Percentiles rank a stretch among this genome's conserved stretches.
phyloP scores from a whole-genome alignment of 2,113 vertebrate genomes.

The mouse (Mus musculus) region GRCm39 chrX:58499001-58499500 shows the following conservation, averaged over 20 bases:
- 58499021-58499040: not conserved
- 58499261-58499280: constrained; percentile 52
- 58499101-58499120: constrained; percentile 22
- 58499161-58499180: constrained; percentile 59
- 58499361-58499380: constrained; percentile 62
- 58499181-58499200: constrained; percentile 68
- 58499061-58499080: not conserved
- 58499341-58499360: constrained; percentile 52
- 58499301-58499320: constrained; percentile 69
- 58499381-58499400: constrained; percentile 60
- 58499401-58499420: not conserved
- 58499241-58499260: constrained; percentile 73
- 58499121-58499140: constrained; percentile 50
- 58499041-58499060: constrained; percentile 3
- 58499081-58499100: not conserved
- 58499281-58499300: constrained; percentile 64
- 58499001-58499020: not conserved
- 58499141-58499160: constrained; percentile 66
- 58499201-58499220: constrained; percentile 58
- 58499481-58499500: too few species aligned
- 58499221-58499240: constrained; percentile 51
- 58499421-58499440: too few species aligned
- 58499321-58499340: constrained; percentile 67
- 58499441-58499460: too few species aligned
- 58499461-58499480: too few species aligned